Conservation (phyloP, 2,113 vertebrate genomes). For the Columba janthina region DNA sequence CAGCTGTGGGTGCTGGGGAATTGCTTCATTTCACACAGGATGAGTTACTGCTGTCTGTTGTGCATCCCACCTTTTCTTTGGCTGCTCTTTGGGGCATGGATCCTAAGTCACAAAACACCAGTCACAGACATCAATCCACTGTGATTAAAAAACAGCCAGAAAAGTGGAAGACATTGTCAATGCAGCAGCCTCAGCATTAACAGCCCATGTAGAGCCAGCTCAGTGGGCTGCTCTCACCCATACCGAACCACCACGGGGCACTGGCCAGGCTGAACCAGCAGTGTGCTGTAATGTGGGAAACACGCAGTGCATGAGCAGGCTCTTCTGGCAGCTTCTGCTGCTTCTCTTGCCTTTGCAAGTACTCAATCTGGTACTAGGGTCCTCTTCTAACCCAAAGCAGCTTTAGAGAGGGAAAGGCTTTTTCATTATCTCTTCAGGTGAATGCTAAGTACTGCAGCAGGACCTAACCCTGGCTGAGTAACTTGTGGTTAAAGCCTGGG, state of each 20-base stretch:
- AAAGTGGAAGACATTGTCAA: background rate
- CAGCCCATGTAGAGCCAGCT: background rate
- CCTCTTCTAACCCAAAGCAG: background rate
- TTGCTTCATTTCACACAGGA: background rate
- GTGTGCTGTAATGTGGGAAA: background rate
- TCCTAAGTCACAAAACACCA: background rate
- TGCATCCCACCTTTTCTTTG: background rate
- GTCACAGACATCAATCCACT: fast-evolving
- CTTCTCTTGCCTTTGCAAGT: background rate
- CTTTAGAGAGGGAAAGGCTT: background rate
- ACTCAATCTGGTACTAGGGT: background rate
- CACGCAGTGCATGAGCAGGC: background rate
- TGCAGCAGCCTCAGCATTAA: background rate
- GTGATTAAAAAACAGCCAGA: fast-evolving
- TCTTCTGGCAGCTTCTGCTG: background rate
- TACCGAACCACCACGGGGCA: background rate
- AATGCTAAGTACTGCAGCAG: background rate
- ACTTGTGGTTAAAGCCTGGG: background rate
- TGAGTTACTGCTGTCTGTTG: background rate
- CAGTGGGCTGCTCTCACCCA: background rate
- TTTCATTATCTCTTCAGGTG: background rate
- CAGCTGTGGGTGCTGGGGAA: background rate
- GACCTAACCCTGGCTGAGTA: background rate
- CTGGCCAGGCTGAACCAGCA: background rate
- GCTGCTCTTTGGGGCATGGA: fast-evolving